phyloP scores from a whole-genome alignment of 2,888 invertebrate species.

The Reticulitermes lucifugus region DNA sequence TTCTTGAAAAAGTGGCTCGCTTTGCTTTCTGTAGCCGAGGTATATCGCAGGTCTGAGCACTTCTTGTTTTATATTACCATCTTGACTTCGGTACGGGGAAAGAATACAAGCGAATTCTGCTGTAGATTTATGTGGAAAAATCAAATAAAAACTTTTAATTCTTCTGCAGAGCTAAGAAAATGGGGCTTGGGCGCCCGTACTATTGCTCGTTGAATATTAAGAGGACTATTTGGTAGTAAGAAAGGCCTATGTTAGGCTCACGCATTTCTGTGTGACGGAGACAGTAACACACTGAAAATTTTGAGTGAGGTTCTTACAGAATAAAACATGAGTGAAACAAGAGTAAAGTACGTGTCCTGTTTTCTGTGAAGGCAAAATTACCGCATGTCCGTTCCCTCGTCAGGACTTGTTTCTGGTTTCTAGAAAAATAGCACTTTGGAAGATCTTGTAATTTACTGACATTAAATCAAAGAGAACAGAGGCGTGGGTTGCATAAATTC shows the following conservation, averaged over 20 bases:
- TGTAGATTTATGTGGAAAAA: slow-evolving; percentile 23
- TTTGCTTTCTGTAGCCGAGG: too few relatives aligned
- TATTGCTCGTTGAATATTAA: not conserved
- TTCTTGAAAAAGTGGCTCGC: too few relatives aligned
- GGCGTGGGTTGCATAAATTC: too few relatives aligned
- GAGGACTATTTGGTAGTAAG: not conserved
- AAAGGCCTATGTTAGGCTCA: not conserved
- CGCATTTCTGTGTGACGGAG: not conserved
- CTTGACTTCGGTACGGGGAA: not conserved
- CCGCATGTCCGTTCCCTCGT: not conserved
- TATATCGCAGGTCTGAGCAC: too few relatives aligned
- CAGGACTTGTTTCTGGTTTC: not conserved
- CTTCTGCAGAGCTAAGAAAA: slow-evolving; percentile 10
- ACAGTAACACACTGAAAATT: not conserved
- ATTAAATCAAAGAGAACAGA: too few relatives aligned
- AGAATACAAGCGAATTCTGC: slow-evolving; percentile 22
- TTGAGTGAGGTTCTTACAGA: slow-evolving; percentile 8
- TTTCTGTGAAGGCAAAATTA: not conserved
- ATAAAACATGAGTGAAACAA: slow-evolving; percentile 21
- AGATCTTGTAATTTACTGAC: not conserved
- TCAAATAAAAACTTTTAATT: slow-evolving; percentile 42
- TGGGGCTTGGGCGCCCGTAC: not conserved
- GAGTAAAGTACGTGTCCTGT: slow-evolving; percentile 6
- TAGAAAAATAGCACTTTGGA: not conserved
- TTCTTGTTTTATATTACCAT: not conserved